These are phyloP conservation scores for Standfussiana lucernea DNA, from an alignment of 2,888 invertebrate species.

Conservation along the genomic window DNA sequence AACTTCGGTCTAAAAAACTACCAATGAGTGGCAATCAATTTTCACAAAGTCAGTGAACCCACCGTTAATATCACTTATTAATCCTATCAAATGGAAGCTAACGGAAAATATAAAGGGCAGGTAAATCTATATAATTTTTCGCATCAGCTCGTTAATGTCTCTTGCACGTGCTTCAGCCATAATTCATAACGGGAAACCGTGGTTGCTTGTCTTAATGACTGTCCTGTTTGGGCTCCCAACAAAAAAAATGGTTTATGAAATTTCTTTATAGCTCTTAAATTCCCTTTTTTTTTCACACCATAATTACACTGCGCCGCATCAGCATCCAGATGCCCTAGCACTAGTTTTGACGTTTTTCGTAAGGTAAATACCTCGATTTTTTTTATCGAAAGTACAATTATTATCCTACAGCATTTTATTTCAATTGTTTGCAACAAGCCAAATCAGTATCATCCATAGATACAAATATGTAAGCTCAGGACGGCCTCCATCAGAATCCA, in stretches of 20 bases:
- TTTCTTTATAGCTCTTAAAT: neutral
- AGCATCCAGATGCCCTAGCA: too few relatives aligned
- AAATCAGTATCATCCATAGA: too few relatives aligned
- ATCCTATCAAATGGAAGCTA: neutral
- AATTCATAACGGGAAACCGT: conserved; percentile 27
- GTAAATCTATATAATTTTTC: neutral
- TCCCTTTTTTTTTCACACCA: neutral
- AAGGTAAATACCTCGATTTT: too few relatives aligned
- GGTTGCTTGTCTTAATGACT: conserved; percentile 22
- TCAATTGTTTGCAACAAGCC: too few relatives aligned
- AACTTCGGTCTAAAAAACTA: neutral
- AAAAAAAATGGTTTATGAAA: neutral
- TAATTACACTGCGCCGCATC: too few relatives aligned
- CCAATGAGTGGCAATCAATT: neutral
- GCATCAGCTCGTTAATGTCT: conserved; percentile 5
- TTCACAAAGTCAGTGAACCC: neutral
- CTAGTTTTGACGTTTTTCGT: too few relatives aligned
- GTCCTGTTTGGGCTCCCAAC: neutral
- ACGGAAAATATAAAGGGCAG: neutral
- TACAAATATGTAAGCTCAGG: too few relatives aligned
- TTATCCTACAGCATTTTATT: too few relatives aligned
- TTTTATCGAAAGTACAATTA: too few relatives aligned
- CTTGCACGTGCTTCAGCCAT: conserved; percentile 26
- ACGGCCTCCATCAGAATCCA: too few relatives aligned
- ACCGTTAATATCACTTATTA: neutral